phyloP scores from a whole-genome alignment of 2,888 invertebrate genomes.

The Hydraecia micacea region DNA sequence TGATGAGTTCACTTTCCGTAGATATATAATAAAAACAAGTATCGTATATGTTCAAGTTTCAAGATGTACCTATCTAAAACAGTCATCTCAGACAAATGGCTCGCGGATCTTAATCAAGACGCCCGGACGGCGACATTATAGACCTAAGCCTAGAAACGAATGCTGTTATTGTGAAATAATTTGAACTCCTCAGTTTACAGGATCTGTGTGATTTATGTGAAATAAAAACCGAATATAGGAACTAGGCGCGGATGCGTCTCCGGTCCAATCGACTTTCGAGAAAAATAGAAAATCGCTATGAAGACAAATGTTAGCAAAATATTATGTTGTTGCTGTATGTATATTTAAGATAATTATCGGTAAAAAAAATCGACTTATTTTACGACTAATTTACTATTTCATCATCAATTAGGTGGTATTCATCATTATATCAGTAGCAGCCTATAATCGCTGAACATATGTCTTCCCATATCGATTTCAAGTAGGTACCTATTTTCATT shows the following conservation, averaged over 20 bases:
- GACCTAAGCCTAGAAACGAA: not conserved
- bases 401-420: not conserved
- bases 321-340: not conserved
- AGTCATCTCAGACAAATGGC: not conserved
- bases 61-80: not conserved
- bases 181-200: no score
- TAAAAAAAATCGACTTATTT: not conserved
- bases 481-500: not conserved
- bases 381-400: not conserved
- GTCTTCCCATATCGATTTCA: not conserved
- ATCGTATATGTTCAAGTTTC: not conserved
- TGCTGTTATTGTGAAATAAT: not conserved
- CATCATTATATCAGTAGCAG: not conserved
- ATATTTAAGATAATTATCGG: no score
- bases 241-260: not conserved
- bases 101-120: not conserved
- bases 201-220: not conserved
- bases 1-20: not conserved
- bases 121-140: not conserved
- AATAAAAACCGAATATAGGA: not conserved
- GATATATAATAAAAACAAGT: not conserved
- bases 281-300: not conserved
- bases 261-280: not conserved
- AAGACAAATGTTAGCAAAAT: not conserved
- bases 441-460: not conserved